A percentile compares a stretch with the other conserved stretches of the same genome.
Evolutionary conservation across 2,797 vertebrate species (phyloP).

Genomic region (Astyanax mexicanus): DNA sequence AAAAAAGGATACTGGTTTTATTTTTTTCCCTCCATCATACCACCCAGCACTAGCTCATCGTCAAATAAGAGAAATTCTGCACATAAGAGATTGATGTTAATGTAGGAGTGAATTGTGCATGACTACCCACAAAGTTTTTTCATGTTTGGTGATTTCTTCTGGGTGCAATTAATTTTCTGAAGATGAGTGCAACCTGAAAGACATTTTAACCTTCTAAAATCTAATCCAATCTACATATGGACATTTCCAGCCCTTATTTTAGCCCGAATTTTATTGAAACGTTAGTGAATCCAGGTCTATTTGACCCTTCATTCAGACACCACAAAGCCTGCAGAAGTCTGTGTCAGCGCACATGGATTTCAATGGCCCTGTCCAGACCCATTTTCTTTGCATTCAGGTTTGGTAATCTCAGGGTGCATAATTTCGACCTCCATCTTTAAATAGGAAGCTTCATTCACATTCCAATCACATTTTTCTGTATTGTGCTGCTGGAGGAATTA

Average conservation of each 20-base stretch:
- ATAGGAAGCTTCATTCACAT: constrained; percentile 41
- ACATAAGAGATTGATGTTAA: no score
- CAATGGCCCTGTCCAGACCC: constrained; percentile 22
- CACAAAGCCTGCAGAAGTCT: neutral
- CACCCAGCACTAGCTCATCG: no score
- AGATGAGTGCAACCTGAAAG: no score
- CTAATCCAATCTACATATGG: neutral
- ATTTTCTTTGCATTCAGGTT: constrained; percentile 1
- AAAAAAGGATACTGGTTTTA: no score
- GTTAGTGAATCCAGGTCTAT: neutral
- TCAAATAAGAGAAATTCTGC: no score
- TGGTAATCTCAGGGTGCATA: constrained; percentile 17
- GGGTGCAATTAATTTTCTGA: no score
- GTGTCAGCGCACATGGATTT: constrained; percentile 11
- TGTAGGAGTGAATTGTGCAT: no score
- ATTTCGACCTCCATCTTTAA: constrained; percentile 7
- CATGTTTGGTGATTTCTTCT: no score
- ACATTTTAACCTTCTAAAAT: neutral
- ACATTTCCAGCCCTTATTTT: neutral
- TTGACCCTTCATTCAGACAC: neutral
- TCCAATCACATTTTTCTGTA: constrained; percentile 53
- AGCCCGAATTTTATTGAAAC: neutral
- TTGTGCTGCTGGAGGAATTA: constrained; percentile 61
- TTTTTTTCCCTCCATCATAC: no score
- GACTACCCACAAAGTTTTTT: no score